Evolutionary conservation across 2,888 invertebrate species (phyloP), one percentile per base, ranked within the genome.

Genomic region (Nasonia oneida): DNA sequence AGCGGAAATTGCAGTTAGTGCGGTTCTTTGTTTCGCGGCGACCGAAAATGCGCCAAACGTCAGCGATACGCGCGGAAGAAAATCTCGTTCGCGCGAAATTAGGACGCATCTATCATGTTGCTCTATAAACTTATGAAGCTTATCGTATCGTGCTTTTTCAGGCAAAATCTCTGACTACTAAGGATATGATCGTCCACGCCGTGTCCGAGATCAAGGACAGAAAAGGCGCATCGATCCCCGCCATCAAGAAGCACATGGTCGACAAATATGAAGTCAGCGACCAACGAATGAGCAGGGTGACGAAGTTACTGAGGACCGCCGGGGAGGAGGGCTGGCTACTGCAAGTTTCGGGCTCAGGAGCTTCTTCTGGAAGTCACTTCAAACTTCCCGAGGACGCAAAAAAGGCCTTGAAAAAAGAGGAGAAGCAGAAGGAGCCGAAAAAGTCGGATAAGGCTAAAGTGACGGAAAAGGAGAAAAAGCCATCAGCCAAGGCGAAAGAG

Each of bases 151-250:
- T n/a, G n/a, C 15, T 42, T 23, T 84, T 64, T 3, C 37, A 85
- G 81, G 67, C 8, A 74, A 77, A 70, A 23, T 64, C 37, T 12
- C 42, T 83, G 2, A 77, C 83, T 3, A 87, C 87, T 10, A 87
- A 85, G 39, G 83, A 87, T 1, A 87, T 87, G 87, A 85, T 87
- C 6, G 67, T 87, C 14, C 23, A 84, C 0, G 85, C 87, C 3
- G 53, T 87, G 18, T 12, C 14, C 2, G 29, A 75, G 3, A 39
- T 85, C n/a, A 85, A 86, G 3, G 61, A 85, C 8, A 73, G 29
- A 18, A 85, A 85, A 18, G 87, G 87, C 0, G 78, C 87, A 14
- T 53, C 75, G 2, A 15, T 23, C 1, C 8, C 37, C 4, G 83
- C 87, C 4, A 87, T 87, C 33, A 85, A 39, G n/a, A 87, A 87